Base-by-base conservation (phyloP, 2,888 invertebrate species). In the Acanthosepion esculentum region DNA sequence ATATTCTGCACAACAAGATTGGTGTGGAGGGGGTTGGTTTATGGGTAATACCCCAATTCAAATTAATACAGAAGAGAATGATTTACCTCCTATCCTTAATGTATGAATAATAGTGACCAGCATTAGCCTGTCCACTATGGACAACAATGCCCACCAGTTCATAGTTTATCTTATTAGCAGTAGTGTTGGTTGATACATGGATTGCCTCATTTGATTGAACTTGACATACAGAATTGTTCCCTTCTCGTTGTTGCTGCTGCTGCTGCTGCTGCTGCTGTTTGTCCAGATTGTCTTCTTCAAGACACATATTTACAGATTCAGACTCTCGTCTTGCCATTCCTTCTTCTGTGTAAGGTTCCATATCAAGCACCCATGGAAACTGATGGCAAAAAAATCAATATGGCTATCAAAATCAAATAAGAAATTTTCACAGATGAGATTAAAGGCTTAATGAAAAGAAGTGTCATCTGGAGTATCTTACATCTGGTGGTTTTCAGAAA, bases 101-200 rank as follows among this genome's bases (percentile, higher is more conserved):
- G 96, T 97, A 98, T 41, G 98, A 98, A 95, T 98, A 98, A 96
- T 98, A 98, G 96, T 98, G 98, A 8, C 98, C 98, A 94, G 98
- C 98, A 96, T 97, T 98, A 41, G 98, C 98, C 96, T 98, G 98
- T 5, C 98, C 98, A 96, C 98, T 98, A 96, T 98, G 98, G 7
- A 98, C 98, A 48, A 98, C 97, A 93, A 98, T 97, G 12, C 98
- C 98, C 41, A 98, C 98, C 94, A 98, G 96, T 95, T 98, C 98
- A 96, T 98, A 98, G 95, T 97, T 97, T 92, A 97, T 97, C 95
- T 96, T 97, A 53, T 94, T 95, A 96, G 41, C 29, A 92, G 92
- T 20, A 15, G 92, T n/a, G 91, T 23, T 33, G 94, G 91, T 20
- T 18, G 92, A 26, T 15, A 50, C 50, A 8, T 29, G 29, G 41